phyloP scores from a whole-genome alignment of 2,888 invertebrate species.

The Hirtodrosophila trivittata region DNA sequence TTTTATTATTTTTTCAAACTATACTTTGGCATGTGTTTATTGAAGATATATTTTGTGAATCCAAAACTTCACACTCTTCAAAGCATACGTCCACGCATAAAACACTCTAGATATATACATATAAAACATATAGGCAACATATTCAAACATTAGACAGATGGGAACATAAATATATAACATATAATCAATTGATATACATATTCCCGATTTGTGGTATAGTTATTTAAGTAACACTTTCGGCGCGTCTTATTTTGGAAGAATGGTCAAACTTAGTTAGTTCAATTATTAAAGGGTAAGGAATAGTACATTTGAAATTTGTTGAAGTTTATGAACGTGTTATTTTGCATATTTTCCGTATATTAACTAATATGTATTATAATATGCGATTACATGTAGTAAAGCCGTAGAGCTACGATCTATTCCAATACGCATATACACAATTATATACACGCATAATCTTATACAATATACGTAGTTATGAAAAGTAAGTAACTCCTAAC shows the following conservation, averaged over 20 bases:
- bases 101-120: background rate
- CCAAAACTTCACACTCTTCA: slow-evolving; percentile 8
- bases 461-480: slow-evolving; percentile 30
- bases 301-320: too few relatives aligned
- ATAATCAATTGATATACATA: background rate
- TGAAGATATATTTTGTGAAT: slow-evolving; percentile 13
- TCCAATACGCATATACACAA: background rate
- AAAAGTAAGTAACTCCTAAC: slow-evolving; percentile 58
- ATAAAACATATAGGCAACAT: too few relatives aligned
- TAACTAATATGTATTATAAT: slow-evolving; percentile 3
- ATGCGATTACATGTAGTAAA: too few relatives aligned
- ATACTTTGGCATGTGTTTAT: slow-evolving; percentile 48
- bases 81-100: slow-evolving; percentile 17
- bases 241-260: background rate
- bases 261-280: slow-evolving; percentile 34
- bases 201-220: background rate
- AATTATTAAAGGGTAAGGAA: slow-evolving; percentile 38
- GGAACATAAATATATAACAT: background rate
- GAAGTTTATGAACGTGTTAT: too few relatives aligned
- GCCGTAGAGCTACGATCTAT: background rate
- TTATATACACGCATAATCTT: slow-evolving; percentile 2
- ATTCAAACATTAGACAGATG: too few relatives aligned
- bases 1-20: slow-evolving; percentile 8
- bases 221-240: slow-evolving; percentile 1
- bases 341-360: background rate